A percentile compares a stretch with the other conserved stretches of the same genome.
Conservation (phyloP, 2,888 invertebrate species). For the Melipona beecheii region DNA sequence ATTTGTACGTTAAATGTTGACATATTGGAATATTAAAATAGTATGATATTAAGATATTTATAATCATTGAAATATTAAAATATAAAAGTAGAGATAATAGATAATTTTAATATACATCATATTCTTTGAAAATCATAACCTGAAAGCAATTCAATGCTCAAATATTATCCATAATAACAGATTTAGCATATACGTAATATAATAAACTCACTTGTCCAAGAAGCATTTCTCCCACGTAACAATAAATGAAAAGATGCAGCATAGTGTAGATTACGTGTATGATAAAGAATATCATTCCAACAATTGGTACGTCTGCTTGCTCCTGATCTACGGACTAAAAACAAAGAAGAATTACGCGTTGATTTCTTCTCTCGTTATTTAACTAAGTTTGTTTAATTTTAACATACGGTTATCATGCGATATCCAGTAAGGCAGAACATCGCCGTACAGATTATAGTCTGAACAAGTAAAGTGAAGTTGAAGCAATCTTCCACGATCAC, state of each 20-base stretch:
- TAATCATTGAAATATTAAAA: no score
- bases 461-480: slow-evolving; percentile 63
- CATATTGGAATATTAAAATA: no score
- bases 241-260: slow-evolving; percentile 70
- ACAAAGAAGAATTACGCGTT: rapidly evolving
- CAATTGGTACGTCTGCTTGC: slow-evolving; percentile 13
- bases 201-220: slow-evolving; percentile 47
- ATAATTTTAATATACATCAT: no score
- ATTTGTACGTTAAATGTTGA: no score
- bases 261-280: slow-evolving; percentile 54
- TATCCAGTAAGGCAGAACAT: slow-evolving; percentile 70
- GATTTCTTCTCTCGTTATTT: neutral
- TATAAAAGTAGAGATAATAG: no score
- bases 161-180: no score
- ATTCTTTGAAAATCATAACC: no score
- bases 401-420: slow-evolving; percentile 61
- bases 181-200: neutral
- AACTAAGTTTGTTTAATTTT: neutral
- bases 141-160: no score
- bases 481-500: slow-evolving; percentile 63
- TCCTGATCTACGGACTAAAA: slow-evolving; percentile 50
- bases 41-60: no score
- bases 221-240: slow-evolving; percentile 71
- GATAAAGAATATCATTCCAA: slow-evolving; percentile 42
- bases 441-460: slow-evolving; percentile 55